A percentile compares a stretch with the other conserved stretches of the same genome.
Evolutionary conservation across 2,797 vertebrate species (phyloP).

Genomic region (Miichthys miiuy): DNA sequence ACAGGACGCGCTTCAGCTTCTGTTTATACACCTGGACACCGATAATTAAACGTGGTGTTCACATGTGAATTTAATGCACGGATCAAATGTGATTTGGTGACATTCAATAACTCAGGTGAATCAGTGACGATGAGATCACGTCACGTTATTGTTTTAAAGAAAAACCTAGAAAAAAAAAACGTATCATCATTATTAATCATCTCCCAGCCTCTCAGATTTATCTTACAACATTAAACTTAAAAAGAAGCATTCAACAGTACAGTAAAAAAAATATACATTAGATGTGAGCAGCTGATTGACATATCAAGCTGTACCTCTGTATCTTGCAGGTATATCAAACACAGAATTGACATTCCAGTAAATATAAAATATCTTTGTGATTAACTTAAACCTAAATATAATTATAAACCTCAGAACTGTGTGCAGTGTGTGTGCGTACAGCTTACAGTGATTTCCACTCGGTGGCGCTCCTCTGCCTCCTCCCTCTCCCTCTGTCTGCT

Average conservation of each 20-base stretch:
- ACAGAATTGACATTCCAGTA: not conserved
- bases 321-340: too few species aligned
- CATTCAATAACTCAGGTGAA: not conserved
- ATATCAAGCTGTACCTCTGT: too few species aligned
- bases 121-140: too few species aligned
- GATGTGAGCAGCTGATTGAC: too few species aligned
- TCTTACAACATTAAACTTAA: too few species aligned
- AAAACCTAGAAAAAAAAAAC: too few species aligned
- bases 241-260: too few species aligned
- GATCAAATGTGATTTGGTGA: not conserved
- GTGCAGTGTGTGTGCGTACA: not conserved
- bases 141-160: too few species aligned
- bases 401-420: not conserved
- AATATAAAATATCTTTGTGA: not conserved
- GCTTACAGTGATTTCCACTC: slow-evolving; percentile 71
- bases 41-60: not conserved
- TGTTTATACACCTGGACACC: slow-evolving; percentile 70
- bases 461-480: slow-evolving; percentile 68
- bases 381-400: not conserved
- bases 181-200: too few species aligned
- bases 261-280: too few species aligned
- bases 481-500: slow-evolving; percentile 43
- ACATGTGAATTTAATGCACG: not conserved
- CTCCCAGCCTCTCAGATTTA: too few species aligned
- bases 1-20: slow-evolving; percentile 73